These are phyloP conservation scores for Danio choprae DNA, from an alignment of 2,797 vertebrate species.

Conservation along the genomic window DNA sequence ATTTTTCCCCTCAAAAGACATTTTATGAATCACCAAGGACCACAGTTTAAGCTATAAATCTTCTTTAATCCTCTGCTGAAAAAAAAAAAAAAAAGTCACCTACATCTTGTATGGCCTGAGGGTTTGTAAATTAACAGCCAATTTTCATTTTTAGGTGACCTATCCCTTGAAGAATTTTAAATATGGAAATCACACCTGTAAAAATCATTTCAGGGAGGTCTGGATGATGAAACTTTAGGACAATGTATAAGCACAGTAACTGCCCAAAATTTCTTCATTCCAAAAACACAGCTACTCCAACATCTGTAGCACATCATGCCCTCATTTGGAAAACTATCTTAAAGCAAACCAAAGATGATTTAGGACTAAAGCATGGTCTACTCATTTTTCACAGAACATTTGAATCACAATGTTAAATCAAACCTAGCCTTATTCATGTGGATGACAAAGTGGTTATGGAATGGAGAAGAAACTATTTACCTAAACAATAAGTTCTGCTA, in stretches of 20 bases:
- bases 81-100: no score
- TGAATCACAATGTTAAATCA: constrained; percentile 32
- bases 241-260: neutral
- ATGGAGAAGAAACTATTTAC: constrained; percentile 26
- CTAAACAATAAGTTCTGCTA: constrained; percentile 26
- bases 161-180: neutral
- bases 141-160: no score
- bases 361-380: constrained; percentile 25
- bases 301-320: constrained; percentile 24
- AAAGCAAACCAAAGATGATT: constrained; percentile 24
- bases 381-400: constrained; percentile 27
- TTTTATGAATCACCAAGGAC: no score
- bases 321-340: constrained; percentile 9
- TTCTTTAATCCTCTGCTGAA: no score
- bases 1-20: no score
- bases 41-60: no score
- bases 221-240: constrained; percentile 6
- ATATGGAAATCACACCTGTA: constrained; percentile 7
- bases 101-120: no score
- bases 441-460: constrained; percentile 24
- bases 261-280: neutral
- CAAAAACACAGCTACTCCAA: constrained; percentile 20
- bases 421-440: constrained; percentile 29
- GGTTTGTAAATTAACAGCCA: no score
- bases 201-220: neutral